Conservation (phyloP, 2,797 vertebrate genomes). For the Gallinago nigripennis region DNA sequence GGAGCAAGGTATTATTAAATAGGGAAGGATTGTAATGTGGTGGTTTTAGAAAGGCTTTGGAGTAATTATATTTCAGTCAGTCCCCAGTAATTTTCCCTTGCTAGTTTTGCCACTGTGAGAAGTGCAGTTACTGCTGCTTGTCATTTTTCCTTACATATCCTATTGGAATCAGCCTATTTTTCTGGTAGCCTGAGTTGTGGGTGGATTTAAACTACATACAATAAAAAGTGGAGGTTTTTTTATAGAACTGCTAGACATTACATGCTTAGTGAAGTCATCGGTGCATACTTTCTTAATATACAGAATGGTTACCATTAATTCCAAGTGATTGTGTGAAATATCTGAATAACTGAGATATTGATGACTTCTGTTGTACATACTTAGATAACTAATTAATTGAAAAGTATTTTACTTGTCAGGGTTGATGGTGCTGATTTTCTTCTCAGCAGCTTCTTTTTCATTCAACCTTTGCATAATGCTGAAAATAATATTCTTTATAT, state of each 20-base stretch:
- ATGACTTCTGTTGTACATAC: background rate
- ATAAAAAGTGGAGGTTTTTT: background rate
- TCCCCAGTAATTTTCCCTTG: background rate
- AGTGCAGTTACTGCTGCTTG: background rate
- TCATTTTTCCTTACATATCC: background rate
- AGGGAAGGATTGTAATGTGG: background rate
- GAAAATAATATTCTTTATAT: background rate
- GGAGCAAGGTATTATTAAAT: rapidly evolving
- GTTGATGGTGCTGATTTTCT: background rate
- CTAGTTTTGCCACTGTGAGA: background rate
- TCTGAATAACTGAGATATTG: background rate
- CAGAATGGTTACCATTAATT: background rate
- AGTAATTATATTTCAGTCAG: background rate
- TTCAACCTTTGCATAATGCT: background rate
- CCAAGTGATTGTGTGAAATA: background rate
- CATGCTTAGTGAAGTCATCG: background rate
- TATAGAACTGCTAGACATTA: background rate
- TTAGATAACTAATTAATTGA: background rate
- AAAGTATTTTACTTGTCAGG: background rate
- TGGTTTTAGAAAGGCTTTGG: background rate
- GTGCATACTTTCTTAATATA: background rate
- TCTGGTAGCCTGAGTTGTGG: background rate
- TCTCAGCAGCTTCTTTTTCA: background rate
- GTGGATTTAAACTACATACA: background rate
- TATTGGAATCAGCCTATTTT: background rate